Percentiles rank a stretch among this genome's conserved stretches.
phyloP scores from a whole-genome alignment of 2,113 vertebrate species.

The Ophthalmotilapia sp. region DNA sequence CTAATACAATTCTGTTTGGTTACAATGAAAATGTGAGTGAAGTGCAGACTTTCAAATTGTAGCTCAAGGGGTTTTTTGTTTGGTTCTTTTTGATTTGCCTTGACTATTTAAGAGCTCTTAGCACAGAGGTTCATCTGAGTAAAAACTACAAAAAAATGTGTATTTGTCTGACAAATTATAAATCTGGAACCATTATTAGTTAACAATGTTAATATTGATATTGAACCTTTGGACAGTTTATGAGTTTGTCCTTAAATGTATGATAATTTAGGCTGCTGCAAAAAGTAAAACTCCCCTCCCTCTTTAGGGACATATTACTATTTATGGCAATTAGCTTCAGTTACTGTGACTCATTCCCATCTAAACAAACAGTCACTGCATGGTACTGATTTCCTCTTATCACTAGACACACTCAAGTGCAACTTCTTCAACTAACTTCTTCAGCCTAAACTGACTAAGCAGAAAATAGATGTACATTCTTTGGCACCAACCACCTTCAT shows the following conservation, averaged over 20 bases:
- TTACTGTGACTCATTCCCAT: background rate
- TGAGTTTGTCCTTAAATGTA: background rate
- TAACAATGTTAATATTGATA: background rate
- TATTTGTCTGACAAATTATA: background rate
- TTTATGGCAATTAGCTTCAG: background rate
- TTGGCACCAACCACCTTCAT: background rate
- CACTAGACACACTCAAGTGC: background rate
- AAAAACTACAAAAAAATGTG: background rate
- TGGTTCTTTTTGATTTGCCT: rapidly evolving
- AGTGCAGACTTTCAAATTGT: background rate
- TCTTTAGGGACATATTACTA: background rate
- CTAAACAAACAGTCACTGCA: background rate
- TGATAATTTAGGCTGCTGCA: background rate
- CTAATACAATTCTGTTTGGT: background rate
- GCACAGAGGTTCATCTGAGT: background rate
- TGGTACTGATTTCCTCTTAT: background rate
- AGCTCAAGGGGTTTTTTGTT: rapidly evolving
- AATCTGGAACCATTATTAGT: background rate
- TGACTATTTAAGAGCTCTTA: background rate
- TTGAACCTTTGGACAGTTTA: background rate
- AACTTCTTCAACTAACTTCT: background rate
- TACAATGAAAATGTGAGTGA: background rate
- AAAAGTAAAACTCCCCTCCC: background rate
- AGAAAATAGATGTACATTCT: background rate
- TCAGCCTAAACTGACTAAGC: background rate